Conservation (phyloP, 2,888 invertebrate species). For the Tinea pellionella region DNA sequence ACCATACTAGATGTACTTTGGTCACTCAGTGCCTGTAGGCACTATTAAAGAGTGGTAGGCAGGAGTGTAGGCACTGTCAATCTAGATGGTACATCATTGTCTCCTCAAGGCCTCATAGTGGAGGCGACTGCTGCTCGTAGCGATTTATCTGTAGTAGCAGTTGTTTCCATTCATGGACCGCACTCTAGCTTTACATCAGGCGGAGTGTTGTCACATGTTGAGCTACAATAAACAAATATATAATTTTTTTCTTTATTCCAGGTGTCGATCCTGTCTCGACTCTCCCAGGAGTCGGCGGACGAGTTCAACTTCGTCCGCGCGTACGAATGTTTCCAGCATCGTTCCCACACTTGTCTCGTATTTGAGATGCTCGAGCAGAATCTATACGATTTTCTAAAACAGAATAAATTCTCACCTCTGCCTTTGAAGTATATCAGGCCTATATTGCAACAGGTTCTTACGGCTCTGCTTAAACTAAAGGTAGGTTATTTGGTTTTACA, state of each 20-base stretch:
- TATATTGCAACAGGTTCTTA: conserved; percentile 96
- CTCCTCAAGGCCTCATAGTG: too few relatives aligned
- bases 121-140: too few relatives aligned
- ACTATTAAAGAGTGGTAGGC: too few relatives aligned
- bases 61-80: too few relatives aligned
- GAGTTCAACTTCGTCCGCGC: conserved; percentile 99
- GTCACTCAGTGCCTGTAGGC: too few relatives aligned
- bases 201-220: too few relatives aligned
- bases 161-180: too few relatives aligned
- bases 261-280: conserved; percentile 90
- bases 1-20: too few relatives aligned
- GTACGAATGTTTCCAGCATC: conserved; percentile 99
- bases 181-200: too few relatives aligned
- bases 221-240: too few relatives aligned
- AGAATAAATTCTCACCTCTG: conserved; percentile 99
- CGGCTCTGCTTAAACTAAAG: conserved; percentile 89
- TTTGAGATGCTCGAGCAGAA: conserved; percentile 99
- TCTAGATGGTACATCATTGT: too few relatives aligned
- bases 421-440: conserved; percentile 98
- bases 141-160: too few relatives aligned
- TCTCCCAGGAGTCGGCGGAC: conserved; percentile 97
- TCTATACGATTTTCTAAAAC: conserved; percentile 99
- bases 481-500: conserved; percentile 62
- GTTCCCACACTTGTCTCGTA: conserved; percentile 98
- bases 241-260: conserved; percentile 32